A percentile compares a stretch with the other conserved stretches of the same genome.
These are phyloP conservation scores for Sylvilagus floridanus DNA, from an alignment of 2,797 vertebrate species.

Conservation along the genomic window DNA sequence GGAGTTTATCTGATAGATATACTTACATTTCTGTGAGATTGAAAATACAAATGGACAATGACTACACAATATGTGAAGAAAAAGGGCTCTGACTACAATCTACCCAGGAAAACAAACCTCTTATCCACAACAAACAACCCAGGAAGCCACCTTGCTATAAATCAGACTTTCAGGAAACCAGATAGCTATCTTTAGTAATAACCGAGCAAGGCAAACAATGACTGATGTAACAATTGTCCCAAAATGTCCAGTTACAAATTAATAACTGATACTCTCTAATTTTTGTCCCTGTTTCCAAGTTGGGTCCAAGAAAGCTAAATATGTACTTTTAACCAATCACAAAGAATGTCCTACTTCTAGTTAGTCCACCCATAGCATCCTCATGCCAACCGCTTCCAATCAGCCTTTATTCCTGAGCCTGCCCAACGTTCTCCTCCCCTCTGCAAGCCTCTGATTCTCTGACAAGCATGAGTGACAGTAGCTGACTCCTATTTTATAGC, in stretches of 20 bases:
- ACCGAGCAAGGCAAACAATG: conserved; percentile 32
- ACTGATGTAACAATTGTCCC: not conserved
- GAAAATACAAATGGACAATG: not conserved
- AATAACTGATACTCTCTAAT: conserved; percentile 16
- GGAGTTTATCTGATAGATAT: not conserved
- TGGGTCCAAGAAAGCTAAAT: not conserved
- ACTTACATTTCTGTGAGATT: not conserved
- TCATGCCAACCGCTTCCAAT: not conserved
- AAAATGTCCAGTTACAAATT: not conserved
- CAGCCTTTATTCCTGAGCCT: not conserved
- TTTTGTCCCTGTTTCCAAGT: not conserved
- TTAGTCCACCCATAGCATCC: not conserved
- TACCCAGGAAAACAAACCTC: not conserved
- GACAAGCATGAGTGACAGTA: not conserved
- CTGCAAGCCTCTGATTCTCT: not conserved
- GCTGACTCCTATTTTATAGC: not conserved
- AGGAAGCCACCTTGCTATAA: not conserved
- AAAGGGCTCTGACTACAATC: not conserved
- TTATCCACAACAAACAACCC: not conserved
- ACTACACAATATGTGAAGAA: not conserved
- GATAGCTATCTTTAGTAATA: conserved; percentile 10
- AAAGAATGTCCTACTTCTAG: not conserved
- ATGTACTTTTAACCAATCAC: not conserved
- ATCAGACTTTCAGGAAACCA: conserved; percentile 8
- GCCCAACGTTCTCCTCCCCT: not conserved